Base-by-base conservation (phyloP, 2,888 invertebrate species). In the Metacarcinus magister region DNA sequence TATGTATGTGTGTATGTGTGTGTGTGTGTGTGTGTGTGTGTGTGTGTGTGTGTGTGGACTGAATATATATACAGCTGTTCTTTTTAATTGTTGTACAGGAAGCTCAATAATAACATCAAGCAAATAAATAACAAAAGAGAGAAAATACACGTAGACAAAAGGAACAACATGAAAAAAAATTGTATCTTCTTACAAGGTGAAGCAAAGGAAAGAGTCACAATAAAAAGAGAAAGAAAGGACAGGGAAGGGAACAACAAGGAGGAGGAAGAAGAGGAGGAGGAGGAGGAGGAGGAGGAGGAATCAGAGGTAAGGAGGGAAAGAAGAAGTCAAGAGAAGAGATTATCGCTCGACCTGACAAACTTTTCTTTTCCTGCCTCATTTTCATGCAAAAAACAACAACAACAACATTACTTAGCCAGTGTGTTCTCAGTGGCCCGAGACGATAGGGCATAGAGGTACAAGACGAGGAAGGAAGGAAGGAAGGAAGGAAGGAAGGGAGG, bases 191-290 rank as follows among this genome's bases (percentile, higher is more conserved):
- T 54, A 54, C 54, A 54, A 54, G 54, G 54, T 0, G 54, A 7
- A 54, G 10, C 13, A 7, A 54, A 54, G 10, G 16, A 54, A 54
- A 54, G 16, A 54, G 16, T 7, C 54, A 54, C 1, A 10, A 67
- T 67, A 19, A 19, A 23, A 67, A 3, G n/a, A 23, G 67, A n/a
- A 23, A 67, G 67, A 23, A 67, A 67, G 5, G 67, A 23, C 67
- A 16, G 60, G 19, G 60, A 60, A 60, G 19, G 2, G 60, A 16
- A 60, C 60, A 13, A 48, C 3, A 19, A 90, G 90, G 32, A 90
- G 91, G 91, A 91, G 91, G 91, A 91, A 8, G 91, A 91, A 8
- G 44, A 91, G 44, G 91, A 91, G 90, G 90, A 90, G 90, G 67
- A 67, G n/a, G 67, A 67, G 67, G 67, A 67, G n/a, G n/a, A n/a